Evolutionary conservation across 2,888 invertebrate genomes (phyloP).

Genomic region (Diaperis boleti): DNA sequence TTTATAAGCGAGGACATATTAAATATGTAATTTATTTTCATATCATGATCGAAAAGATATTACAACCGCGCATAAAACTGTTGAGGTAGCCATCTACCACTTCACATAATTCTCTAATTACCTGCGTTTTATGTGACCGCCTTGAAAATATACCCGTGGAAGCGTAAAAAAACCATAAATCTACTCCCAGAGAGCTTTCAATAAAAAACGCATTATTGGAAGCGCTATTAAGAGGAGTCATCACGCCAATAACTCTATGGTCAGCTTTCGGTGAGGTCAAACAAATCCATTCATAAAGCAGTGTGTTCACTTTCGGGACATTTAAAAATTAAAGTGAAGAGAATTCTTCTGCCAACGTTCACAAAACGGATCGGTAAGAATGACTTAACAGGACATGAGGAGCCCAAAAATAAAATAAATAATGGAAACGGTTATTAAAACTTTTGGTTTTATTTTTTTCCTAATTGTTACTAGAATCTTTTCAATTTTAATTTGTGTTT

Average conservation of each 20-base stretch:
- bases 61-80: conserved; percentile 31
- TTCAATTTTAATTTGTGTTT: too few species aligned
- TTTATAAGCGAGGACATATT: conserved; percentile 30
- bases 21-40: conserved; percentile 35
- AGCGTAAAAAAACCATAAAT: conserved; percentile 38
- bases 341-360: too few species aligned
- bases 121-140: conserved; percentile 36
- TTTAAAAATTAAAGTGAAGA: too few species aligned
- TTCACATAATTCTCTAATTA: conserved; percentile 39
- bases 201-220: conserved; percentile 38
- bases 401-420: too few species aligned
- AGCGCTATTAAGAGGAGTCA: conserved; percentile 24
- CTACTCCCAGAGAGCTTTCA: conserved; percentile 34
- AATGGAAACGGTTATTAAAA: too few species aligned
- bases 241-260: conserved; percentile 28
- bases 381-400: too few species aligned
- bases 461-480: too few species aligned
- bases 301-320: too few species aligned
- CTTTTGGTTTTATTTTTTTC: too few species aligned
- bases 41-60: conserved; percentile 34
- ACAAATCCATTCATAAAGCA: conserved; percentile 29
- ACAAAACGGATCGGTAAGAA: too few species aligned
- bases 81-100: conserved; percentile 24
- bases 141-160: conserved; percentile 18
- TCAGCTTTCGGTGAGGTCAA: conserved; percentile 30